Base-by-base conservation (phyloP, 2,888 invertebrate species). In the Melieria picta region DNA sequence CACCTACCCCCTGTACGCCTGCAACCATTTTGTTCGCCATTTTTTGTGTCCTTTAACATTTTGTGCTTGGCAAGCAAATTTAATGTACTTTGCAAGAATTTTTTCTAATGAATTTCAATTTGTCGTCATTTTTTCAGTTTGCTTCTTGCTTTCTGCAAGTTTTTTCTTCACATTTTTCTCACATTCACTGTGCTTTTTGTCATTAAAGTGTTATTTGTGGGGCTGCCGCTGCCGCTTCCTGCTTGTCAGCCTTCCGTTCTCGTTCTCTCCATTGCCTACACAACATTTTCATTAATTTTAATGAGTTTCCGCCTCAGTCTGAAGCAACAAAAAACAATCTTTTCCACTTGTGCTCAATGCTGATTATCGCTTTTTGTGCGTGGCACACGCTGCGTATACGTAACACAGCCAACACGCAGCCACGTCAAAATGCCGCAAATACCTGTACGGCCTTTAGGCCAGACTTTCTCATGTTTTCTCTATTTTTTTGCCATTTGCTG, bases 241-340 rank as follows among this genome's bases (percentile, higher is more conserved):
- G 30, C 3, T 30, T 30, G 30, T 30, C 30, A 30, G 30, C 30
- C 30, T 52, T 52, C 13, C 13, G 6, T 52, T 52, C 13, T 52
- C 13, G 6, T 52, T 52, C 13, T 52, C 9, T 52, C 10, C 11
- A 50, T 50, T 50, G 9, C 11, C 9, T 50, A 4, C 13, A 6
- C 10, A 58, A 42, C 30, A 7, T 42, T 58, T 70, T 74, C 76
- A 76, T 76, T 76, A 76, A 76, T 76, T 76, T 76, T 76, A 76
- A 76, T 76, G 76, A 76, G 75, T 65, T 72, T 66, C 62, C 50
- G 58, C 43, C 30, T 69, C 62, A 55, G 46, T 48, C 50, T 68
- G 57, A 66, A 7, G 6, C 43, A 60, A 4, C 43, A 45, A 43
- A 47, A 63, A 48, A 48, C 64, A 16, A 50, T 64, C 11, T 58